Evolutionary conservation across 2,113 vertebrate genomes (phyloP).

Genomic region (Echinops telfairi): DNA sequence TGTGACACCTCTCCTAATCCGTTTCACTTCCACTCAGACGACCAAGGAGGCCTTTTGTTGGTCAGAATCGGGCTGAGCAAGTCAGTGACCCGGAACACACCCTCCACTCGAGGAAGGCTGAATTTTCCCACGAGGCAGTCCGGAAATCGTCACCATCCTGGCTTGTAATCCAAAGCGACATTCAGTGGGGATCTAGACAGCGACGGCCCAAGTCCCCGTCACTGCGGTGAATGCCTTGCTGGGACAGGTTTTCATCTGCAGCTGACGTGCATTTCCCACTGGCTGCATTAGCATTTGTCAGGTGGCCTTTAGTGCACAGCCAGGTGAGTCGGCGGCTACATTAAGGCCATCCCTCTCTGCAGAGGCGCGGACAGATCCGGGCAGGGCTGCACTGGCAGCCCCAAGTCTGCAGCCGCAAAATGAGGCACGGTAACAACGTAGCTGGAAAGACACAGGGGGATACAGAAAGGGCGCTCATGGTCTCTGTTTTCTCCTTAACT

Average conservation of each 20-base stretch:
- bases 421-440: slow-evolving; percentile 20
- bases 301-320: background rate
- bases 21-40: slow-evolving; percentile 53
- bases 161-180: slow-evolving; percentile 70
- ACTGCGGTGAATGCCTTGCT: slow-evolving; percentile 55
- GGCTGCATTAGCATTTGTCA: slow-evolving; percentile 52
- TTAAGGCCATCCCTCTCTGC: slow-evolving; percentile 61
- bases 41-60: background rate
- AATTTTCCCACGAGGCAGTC: slow-evolving; percentile 64
- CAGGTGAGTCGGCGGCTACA: slow-evolving; percentile 32
- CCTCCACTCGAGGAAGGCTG: slow-evolving; percentile 25
- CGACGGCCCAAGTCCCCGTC: background rate
- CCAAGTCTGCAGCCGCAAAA: slow-evolving; percentile 23
- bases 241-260: slow-evolving; percentile 56
- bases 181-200: background rate
- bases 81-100: slow-evolving; percentile 61
- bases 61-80: slow-evolving; percentile 57
- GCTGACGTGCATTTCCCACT: slow-evolving; percentile 71
- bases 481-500: slow-evolving; percentile 51
- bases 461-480: slow-evolving; percentile 8
- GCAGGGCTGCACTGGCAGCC: slow-evolving; percentile 58
- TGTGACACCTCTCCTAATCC: slow-evolving; percentile 55
- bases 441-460: slow-evolving; percentile 35
- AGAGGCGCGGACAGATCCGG: slow-evolving; percentile 75
- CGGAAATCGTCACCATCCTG: slow-evolving; percentile 51